Evolutionary conservation across 64 coral and sea anemone genomes (phyloP).

Genomic region (Dendronephthya gigantea): DNA sequence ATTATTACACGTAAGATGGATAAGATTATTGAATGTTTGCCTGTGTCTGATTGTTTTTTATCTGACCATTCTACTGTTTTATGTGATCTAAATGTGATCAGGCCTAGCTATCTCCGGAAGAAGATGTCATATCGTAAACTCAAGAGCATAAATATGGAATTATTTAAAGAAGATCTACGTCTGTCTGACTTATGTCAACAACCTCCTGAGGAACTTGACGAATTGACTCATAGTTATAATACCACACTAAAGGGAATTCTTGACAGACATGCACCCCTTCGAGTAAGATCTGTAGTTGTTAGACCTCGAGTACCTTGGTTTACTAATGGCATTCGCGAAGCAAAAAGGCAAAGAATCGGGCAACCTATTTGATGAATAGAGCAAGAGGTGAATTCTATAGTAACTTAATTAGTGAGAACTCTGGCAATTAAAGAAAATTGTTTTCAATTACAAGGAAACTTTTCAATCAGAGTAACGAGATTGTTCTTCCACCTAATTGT

Average conservation of each 20-base stretch:
- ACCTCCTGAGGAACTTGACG: background rate
- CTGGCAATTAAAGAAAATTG: background rate
- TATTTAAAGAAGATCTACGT: conserved; percentile 18
- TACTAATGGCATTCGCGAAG: background rate
- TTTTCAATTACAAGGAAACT: background rate
- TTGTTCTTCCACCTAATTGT: background rate
- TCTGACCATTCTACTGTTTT: conserved; percentile 30
- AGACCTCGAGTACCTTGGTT: conserved; percentile 27
- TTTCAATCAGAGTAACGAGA: background rate
- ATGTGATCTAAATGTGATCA: background rate
- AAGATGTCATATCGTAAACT: conserved; percentile 20
- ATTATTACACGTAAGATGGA: conserved; percentile 9
- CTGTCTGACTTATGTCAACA: background rate
- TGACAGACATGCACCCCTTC: conserved; percentile 17
- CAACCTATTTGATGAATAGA: conserved; percentile 2
- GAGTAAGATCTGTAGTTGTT: background rate
- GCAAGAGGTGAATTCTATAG: conserved; percentile 19
- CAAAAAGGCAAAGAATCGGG: conserved; percentile 16
- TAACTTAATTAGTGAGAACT: background rate
- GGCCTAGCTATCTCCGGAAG: background rate
- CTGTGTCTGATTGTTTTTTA: conserved; percentile 18
- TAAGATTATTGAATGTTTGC: background rate
- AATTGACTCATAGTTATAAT: background rate
- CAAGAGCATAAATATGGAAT: conserved; percentile 21
- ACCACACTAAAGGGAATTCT: conserved; percentile 9